Conservation (phyloP, 2,888 invertebrate genomes). For the Leptinotarsa rubiginosa region DNA sequence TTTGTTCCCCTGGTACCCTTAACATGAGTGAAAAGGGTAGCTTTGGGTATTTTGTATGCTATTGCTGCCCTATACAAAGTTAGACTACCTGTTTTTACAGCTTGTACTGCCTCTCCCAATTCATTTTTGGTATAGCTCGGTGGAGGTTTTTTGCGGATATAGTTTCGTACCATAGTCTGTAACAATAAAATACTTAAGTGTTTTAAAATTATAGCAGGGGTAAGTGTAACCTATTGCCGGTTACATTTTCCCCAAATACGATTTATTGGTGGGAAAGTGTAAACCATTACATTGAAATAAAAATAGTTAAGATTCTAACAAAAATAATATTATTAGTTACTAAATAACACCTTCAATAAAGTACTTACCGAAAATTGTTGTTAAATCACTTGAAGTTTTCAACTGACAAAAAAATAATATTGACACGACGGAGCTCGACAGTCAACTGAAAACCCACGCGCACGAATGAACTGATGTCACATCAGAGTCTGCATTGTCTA, state of each 20-base stretch:
- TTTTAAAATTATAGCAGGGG: neutral
- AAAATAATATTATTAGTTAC: no score
- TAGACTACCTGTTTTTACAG: no score
- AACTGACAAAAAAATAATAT: no score
- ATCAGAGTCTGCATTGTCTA: neutral
- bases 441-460: no score
- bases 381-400: no score
- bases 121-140: neutral
- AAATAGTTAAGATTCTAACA: no score
- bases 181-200: neutral
- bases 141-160: constrained; percentile 2
- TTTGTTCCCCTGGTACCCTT: neutral
- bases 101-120: no score
- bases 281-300: neutral
- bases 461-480: no score
- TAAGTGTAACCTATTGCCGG: constrained; percentile 4
- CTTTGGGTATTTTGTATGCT: neutral
- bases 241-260: neutral
- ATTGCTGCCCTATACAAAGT: no score
- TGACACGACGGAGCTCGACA: no score
- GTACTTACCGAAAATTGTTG: no score
- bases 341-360: no score
- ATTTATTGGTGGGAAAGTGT: neutral
- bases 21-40: constrained; percentile 1
- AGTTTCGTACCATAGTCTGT: neutral